A percentile compares a stretch with the other conserved stretches of the same genome.
phyloP scores from a whole-genome alignment of 1,140 invertebrate genomes.

The Apocrypta bakeri region DNA sequence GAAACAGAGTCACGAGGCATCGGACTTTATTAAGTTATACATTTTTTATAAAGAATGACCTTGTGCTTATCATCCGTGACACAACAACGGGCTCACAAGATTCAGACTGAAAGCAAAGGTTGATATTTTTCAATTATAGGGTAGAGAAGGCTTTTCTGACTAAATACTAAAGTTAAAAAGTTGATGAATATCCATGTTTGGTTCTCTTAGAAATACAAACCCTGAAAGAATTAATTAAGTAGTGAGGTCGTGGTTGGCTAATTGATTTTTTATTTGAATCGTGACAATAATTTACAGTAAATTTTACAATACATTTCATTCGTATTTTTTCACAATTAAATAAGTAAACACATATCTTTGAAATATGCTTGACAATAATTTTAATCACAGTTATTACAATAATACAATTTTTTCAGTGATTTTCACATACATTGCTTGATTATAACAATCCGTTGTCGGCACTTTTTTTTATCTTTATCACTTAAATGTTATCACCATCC shows the following conservation, averaged over 20 bases:
- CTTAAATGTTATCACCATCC: constrained; percentile 40
- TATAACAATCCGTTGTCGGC: not conserved
- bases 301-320: constrained; percentile 19
- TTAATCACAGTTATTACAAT: constrained; percentile 26
- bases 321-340: constrained; percentile 25
- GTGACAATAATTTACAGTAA: not conserved
- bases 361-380: constrained; percentile 56
- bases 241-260: not conserved
- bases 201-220: not conserved
- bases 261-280: constrained; percentile 36
- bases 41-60: constrained; percentile 66
- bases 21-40: constrained; percentile 39
- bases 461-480: constrained; percentile 33
- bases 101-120: constrained; percentile 46
- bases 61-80: constrained; percentile 64
- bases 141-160: not conserved
- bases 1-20: not conserved
- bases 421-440: not conserved
- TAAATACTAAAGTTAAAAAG: not conserved
- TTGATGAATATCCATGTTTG: not conserved
- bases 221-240: not conserved
- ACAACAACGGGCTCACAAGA: constrained; percentile 51
- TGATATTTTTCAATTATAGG: not conserved
- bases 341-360: not conserved
- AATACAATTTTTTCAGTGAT: too few relatives aligned